Evolutionary conservation across 2,797 vertebrate genomes (phyloP), one percentile per base, ranked within the genome.

Genomic region (Acomys russatus): DNA sequence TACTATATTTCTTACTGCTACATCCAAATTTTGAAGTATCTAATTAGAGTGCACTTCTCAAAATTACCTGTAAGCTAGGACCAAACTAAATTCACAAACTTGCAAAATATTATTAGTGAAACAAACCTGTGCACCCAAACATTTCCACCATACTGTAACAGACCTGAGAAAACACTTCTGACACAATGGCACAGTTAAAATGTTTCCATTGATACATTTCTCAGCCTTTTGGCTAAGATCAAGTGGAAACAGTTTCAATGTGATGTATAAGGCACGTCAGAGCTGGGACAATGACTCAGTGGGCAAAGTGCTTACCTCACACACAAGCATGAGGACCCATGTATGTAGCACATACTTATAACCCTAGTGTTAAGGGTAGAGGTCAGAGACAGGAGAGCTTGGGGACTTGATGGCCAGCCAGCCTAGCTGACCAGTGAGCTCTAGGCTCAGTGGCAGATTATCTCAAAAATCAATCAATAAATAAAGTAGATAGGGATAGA

Each of bases 41-140:
- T 91, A 66, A 90, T 84, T 86, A 70, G 33, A 86, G 85, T 11
- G 85, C 68, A 91, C 68, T 92, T 96, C n/a, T 91, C 54, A 74
- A 96, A 92, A 86, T 85, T 54, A 66, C n/a, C 23, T 44, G 49
- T 68, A 91, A 89, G 56, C 64, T 82, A 91, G 22, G 92, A 44
- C 78, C 49, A 89, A 93, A 88, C 88, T 82, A 77, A 90, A 88
- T 14, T 63, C 33, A 8, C 70, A 79, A 97, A 51, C 30, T 71
- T 68, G n/a, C 33, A 76, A 79, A 92, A 49, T 78, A 59, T 64
- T 88, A 49, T 78, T 82, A 94, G 25, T 83, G 85, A 97, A 94
- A 73, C 23, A 86, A 90, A 95, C 68, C 95, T 3, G 49, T 91
- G 25, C 94, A 17, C 80, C 54, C 61, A 91, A 35, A 63, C 76